phyloP scores from a whole-genome alignment of 2,888 invertebrate genomes.

The Zelleria hepariella region DNA sequence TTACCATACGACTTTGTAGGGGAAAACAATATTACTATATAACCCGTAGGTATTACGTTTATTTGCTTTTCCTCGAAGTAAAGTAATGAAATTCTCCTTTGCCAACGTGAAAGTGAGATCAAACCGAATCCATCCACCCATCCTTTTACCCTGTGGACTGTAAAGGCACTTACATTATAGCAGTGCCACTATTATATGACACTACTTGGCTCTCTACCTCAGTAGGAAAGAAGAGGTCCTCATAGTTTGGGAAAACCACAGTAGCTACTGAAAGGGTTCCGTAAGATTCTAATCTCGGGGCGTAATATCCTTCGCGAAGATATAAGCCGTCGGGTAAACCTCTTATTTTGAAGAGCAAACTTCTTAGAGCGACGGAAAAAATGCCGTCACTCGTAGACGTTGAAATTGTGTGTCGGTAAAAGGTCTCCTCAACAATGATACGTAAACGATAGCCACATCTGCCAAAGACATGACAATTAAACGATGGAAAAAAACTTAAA shows the following conservation, averaged over 20 bases:
- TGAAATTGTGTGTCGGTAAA: no score
- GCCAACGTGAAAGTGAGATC: no score
- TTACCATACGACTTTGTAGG: background rate
- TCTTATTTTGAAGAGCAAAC: slow-evolving; percentile 22
- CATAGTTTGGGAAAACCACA: background rate
- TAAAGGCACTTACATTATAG: background rate
- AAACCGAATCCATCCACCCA: background rate
- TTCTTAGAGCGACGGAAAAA: slow-evolving; percentile 16
- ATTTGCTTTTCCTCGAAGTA: background rate
- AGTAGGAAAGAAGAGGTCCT: background rate
- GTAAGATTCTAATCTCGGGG: slow-evolving; percentile 44
- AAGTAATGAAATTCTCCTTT: background rate
- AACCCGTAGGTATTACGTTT: background rate
- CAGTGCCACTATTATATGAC: background rate
- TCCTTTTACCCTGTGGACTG: background rate
- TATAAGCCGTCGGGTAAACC: slow-evolving; percentile 18
- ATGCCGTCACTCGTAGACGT: background rate
- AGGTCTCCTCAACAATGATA: no score
- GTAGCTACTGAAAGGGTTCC: slow-evolving; percentile 25
- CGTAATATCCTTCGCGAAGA: slow-evolving; percentile 49
- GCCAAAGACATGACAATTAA: no score
- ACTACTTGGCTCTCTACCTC: background rate
- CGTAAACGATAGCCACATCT: no score
- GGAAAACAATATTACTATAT: background rate
- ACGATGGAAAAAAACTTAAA: no score